Evolutionary conservation across 2,113 vertebrate genomes (phyloP).

Genomic region (Alosa alosa): DNA sequence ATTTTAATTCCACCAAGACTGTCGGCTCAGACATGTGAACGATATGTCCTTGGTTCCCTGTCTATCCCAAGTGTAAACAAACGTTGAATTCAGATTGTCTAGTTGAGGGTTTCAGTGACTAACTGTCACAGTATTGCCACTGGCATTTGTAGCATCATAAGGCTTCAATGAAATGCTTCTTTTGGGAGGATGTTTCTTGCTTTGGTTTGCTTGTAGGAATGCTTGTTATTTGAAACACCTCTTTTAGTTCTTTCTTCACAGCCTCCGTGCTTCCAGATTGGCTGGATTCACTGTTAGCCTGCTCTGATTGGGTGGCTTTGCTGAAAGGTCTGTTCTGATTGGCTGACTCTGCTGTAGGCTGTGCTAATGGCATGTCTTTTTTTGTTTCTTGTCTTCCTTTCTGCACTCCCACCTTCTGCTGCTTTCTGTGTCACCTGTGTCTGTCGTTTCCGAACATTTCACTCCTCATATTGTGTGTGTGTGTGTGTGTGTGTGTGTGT

Average conservation of each 20-base stretch:
- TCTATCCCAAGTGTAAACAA: neutral
- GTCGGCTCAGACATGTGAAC: neutral
- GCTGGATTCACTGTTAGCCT: neutral
- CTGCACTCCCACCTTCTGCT: conserved; percentile 67
- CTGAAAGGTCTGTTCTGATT: neutral
- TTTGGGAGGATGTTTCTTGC: conserved; percentile 43
- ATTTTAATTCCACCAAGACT: neutral
- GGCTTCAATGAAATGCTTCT: neutral
- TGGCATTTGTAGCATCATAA: neutral
- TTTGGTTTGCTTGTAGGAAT: conserved; percentile 46
- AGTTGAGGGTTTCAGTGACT: neutral
- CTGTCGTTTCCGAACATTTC: conserved; percentile 24
- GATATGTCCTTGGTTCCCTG: neutral
- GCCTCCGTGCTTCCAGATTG: neutral
- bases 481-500: conserved; percentile 47
- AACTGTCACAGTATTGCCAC: neutral
- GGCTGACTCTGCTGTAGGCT: conserved; percentile 69
- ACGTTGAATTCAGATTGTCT: neutral
- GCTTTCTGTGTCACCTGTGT: conserved; percentile 59
- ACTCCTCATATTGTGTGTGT: conserved; percentile 50
- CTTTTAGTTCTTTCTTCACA: neutral
- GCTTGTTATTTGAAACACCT: conserved; percentile 36
- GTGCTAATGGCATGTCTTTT: conserved; percentile 76
- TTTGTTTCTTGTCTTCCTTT: conserved; percentile 60
- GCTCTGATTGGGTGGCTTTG: conserved; percentile 2